Base-by-base conservation (phyloP, 2,888 invertebrate species). In the Plebejus argus region DNA sequence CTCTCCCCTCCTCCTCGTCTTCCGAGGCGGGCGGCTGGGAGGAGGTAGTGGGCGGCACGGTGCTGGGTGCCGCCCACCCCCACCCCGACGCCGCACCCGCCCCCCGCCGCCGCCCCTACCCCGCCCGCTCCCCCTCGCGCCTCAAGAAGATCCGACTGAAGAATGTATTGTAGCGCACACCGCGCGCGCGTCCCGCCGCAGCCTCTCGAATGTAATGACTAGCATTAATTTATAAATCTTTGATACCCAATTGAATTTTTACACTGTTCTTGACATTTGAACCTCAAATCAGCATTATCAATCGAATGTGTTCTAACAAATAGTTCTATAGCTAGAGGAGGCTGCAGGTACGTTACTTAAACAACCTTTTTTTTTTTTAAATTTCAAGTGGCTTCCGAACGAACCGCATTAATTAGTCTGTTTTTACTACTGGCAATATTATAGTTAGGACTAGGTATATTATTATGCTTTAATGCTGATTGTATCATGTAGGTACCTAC, bases 141-240 rank as follows among this genome's bases (percentile, higher is more conserved):
- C 90, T 93, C 79, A 93, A 93, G 84, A 93, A 93, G 87, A 91
- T 93, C 82, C 86, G 93, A 77, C 87, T 93, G 74, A 93, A 93
- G 84, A 87, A 90, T 7, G 89, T 83, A 82, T 85, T 90, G 86
- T 93, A 93, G 90, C 91, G 87, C 82, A 83, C 83, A 81, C 85
- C 85, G 79, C 89, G 87, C 84, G 85, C 87, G 80, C 84, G 86
- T 76, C 85, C 88, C 74, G 81, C 85, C 78, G 81, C 83, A 78
- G 78, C 74, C 18, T 75, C 79, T 20, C 66, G 49, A 70, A 66
- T n/a, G 5, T 66, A 66, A 61, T 61, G 20, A 66, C 66, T 66
- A 28, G 28, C 23, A 61, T 12, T 61, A 23, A 3, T 23, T 58
- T n/a, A 58, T 10, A 7, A 61, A 61, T 61, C 61, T 23, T 61